These are phyloP conservation scores for Sipha maydis DNA, from an alignment of 2,888 invertebrate species.

Conservation along the genomic window DNA sequence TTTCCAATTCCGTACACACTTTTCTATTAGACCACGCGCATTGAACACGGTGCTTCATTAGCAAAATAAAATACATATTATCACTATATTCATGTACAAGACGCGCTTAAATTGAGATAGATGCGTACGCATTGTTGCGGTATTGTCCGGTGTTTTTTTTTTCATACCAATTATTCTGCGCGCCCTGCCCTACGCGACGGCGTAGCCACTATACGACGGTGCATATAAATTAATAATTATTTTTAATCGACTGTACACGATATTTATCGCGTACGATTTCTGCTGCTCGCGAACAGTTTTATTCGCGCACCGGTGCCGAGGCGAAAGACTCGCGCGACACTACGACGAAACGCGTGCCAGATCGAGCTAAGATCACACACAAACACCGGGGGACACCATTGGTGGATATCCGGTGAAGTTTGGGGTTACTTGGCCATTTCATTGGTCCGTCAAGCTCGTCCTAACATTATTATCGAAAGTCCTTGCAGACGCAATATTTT, in stretches of 20 bases:
- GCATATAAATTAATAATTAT: slow-evolving; percentile 45
- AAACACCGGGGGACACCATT: too few relatives aligned
- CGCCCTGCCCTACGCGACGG: neutral
- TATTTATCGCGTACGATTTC: neutral
- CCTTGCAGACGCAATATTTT: too few relatives aligned
- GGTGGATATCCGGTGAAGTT: too few relatives aligned
- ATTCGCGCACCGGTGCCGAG: too few relatives aligned
- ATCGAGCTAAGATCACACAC: too few relatives aligned
- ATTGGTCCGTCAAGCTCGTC: too few relatives aligned
- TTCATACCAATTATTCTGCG: neutral
- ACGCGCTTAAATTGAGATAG: neutral
- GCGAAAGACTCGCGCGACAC: too few relatives aligned
- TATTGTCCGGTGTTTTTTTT: neutral
- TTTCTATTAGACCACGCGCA: neutral
- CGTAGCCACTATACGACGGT: neutral
- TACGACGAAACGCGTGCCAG: too few relatives aligned
- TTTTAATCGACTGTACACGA: slow-evolving; percentile 16
- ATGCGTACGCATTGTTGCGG: neutral
- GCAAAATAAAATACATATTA: neutral
- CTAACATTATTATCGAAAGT: too few relatives aligned
- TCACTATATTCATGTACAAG: neutral
- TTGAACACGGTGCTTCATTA: neutral
- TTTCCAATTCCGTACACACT: neutral
- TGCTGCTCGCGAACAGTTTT: neutral
- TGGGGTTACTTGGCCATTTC: too few relatives aligned